Percentiles rank a stretch among this genome's conserved stretches.
Conservation (phyloP, 2,888 invertebrate genomes). For the Catocala nupta region DNA sequence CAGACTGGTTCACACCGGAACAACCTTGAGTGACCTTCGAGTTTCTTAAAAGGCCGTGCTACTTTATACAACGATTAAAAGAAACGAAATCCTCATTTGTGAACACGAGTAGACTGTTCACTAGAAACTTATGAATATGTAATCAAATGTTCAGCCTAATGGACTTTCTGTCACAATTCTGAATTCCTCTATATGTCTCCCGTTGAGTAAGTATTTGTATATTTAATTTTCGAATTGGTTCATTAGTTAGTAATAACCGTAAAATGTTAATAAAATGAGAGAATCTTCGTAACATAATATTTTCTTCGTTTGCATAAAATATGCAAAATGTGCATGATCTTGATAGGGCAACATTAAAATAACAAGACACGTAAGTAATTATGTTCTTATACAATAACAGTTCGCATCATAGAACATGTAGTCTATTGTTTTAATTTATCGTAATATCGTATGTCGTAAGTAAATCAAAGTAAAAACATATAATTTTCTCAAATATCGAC, state of each 20-base stretch:
- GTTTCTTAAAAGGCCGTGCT: constrained; percentile 8
- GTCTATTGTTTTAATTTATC: too few relatives aligned
- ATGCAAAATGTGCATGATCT: too few relatives aligned
- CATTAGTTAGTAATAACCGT: constrained; percentile 1
- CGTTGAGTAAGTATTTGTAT: constrained; percentile 7
- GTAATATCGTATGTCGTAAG: too few relatives aligned
- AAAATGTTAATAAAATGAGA: constrained; percentile 6
- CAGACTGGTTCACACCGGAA: neutral
- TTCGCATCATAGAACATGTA: too few relatives aligned
- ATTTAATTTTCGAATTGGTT: constrained; percentile 8
- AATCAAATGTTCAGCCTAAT: constrained; percentile 9
- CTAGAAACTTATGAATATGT: constrained; percentile 19
- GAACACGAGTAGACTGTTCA: constrained; percentile 1
- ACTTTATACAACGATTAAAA: constrained; percentile 16
- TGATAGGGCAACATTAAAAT: too few relatives aligned
- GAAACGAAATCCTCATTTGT: constrained; percentile 14
- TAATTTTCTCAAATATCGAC: constrained; percentile 1
- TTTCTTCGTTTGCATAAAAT: too few relatives aligned
- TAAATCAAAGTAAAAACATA: neutral
- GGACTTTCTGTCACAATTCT: constrained; percentile 13
- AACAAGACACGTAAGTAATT: too few relatives aligned
- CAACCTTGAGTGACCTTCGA: constrained; percentile 21
- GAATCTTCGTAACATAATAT: neutral
- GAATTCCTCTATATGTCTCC: constrained; percentile 8
- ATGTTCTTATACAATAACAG: too few relatives aligned